phyloP scores from a whole-genome alignment of 2,797 vertebrate species.

The Gadopsis bispinosus region DNA sequence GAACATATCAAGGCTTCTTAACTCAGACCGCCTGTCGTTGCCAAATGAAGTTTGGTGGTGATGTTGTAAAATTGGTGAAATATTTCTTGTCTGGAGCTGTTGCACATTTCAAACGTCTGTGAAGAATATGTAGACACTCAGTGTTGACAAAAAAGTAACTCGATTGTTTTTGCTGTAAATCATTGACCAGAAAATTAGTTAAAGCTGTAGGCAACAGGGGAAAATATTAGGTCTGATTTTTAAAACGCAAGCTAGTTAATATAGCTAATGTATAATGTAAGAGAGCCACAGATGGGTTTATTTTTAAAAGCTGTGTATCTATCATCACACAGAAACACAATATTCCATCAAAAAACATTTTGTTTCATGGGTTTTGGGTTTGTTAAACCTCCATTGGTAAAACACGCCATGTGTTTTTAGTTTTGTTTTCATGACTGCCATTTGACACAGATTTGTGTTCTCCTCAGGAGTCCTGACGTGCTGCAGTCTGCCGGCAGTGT shows the following conservation, averaged over 20 bases:
- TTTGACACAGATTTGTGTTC: conserved; percentile 71
- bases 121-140: conserved; percentile 10
- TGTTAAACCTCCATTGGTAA: too few relatives aligned
- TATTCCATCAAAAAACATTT: too few relatives aligned
- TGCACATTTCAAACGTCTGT: background rate
- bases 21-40: background rate
- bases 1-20: background rate
- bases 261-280: background rate
- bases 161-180: conserved; percentile 45
- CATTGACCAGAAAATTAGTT: conserved; percentile 41
- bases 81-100: background rate
- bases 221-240: background rate
- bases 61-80: conserved; percentile 3
- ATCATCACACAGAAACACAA: background rate
- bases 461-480: conserved; percentile 1
- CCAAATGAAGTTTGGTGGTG: background rate
- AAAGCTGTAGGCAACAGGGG: background rate
- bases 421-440: too few relatives aligned
- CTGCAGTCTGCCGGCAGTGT: background rate
- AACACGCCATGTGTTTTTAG: too few relatives aligned
- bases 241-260: conserved; percentile 22
- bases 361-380: too few relatives aligned
- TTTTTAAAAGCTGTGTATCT: background rate
- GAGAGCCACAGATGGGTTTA: background rate
- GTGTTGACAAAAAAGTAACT: conserved; percentile 29